Evolutionary conservation across 1,140 invertebrate species (phyloP), one percentile per base, ranked within the genome.

Genomic region (Danaus melanippus): DNA sequence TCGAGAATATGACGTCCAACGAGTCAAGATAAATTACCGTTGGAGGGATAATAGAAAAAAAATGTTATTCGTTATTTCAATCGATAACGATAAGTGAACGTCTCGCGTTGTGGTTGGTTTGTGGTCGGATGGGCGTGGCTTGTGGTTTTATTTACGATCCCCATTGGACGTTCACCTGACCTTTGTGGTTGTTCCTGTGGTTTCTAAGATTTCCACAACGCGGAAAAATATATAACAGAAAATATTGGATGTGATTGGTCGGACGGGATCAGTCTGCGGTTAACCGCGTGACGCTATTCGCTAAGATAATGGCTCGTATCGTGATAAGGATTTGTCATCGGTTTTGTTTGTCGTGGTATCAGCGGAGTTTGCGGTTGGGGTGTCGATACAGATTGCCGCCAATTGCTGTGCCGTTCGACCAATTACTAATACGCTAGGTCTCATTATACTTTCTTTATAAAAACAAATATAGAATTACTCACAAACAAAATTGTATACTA

Each of bases 41-140:
- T 56, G 56, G 52, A 50, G 56, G 56, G 21, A 5, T 62, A 58
- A 68, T 62, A 51, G 48, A 50, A 81, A 83, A 76, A 64, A 69
- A 32, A 32, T 32, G 2, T 2, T 7, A 32, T 32, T 32, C 21
- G 21, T 32, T 32, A 32, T 32, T 32, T 69, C 56, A 79, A 84
- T 86, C 84, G 79, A 84, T 86, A 74, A 71, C 64, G 66, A 70
- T 66, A 75, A 64, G 71, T 71, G 69, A 78, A 71, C 74, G 79
- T 86, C 84, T 86, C 80, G 81, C 76, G 67, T 79, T 84, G 84
- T 81, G 81, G 84, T 84, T 84, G 84, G 84, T 84, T 86, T 84
- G 81, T 76, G 84, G 81, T 86, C 76, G 70, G 48, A 67, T 64
- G 75, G 81, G 84, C 81, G 81, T 80, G 79, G 81, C 66, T 78